Evolutionary conservation across 2,797 vertebrate species (phyloP), one percentile per base, ranked within the genome.

Genomic region (Coendou prehensilis): DNA sequence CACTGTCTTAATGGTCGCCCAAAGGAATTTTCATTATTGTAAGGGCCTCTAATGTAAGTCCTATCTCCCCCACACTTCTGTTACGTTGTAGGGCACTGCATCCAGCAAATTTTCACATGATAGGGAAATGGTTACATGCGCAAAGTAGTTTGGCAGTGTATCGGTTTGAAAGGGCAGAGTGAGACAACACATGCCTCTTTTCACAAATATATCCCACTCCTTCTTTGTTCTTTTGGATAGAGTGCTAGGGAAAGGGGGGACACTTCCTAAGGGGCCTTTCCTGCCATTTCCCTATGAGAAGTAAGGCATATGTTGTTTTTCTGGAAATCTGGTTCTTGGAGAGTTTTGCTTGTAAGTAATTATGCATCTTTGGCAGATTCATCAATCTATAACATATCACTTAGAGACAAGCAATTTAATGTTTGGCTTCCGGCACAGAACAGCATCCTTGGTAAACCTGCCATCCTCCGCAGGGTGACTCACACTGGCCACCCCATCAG

Each of bases 311-410:
- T 88, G 56, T 75, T 94, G 26, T 94, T 96, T 91, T 81, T 28
- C 33, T 57, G 54, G 91, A 93, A 93, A 89, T 26, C 67, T 86
- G 37, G 26, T 71, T 93, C 52, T 64, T 86, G 37, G 54, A 86
- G 73, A 93, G 22, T 78, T 91, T 89, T 89, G 41, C 80, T 93
- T 95, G 95, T 82, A 82, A 82, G 87, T 93, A 91, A 89, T 81
- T 87, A 79, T 79, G 63, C 22, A 59, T 52, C 37, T 13, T 75
- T 54, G 61, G 28, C 37, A 96, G 59, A 92, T 69, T 91, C 63
- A 67, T 81, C 64, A 76, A 50, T 41, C 59, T 91, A n/a, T 22
- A 91, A 57, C 18, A 20, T 33, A 85, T 85, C 61, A 88, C 37
- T 54, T 67, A 76, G 45, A 4, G 41, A 89, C 52, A 84, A 86